Base-by-base conservation (phyloP, 2,797 vertebrate species). In the Typhlichthys subterraneus region DNA sequence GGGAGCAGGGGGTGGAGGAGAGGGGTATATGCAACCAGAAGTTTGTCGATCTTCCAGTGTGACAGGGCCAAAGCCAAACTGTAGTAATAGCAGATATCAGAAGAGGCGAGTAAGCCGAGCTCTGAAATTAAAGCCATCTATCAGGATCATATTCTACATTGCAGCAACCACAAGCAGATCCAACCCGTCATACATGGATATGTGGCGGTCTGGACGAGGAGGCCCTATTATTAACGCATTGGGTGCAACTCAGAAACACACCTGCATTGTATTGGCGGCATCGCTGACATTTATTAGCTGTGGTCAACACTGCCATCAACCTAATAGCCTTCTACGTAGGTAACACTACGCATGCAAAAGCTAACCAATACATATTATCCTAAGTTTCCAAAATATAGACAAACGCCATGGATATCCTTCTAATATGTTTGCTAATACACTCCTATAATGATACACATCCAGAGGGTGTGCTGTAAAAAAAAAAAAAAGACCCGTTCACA, bases 141-240 rank as follows among this genome's bases (percentile, higher is more conserved):
- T 15, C 17, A 8, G n/a, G n/a, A 15, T 46, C 1, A 38, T 70
- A 61, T 77, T 76, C 68, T 80, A 70, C 73, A 66, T 60, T 76
- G 75, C 77, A 86, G 87, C 94, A 95, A 95, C 93, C 91, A 95
- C 94, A 89, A 94, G 94, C 92, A 93, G 92, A 94, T 94, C 89
- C 86, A 92, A 94, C 53, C 69, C 77, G 80, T 79, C 82, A 82
- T 78, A 81, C 62, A 45, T 47, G 54, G 48, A 23, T 45, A 49
- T 13, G 54, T 48, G 38, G 38, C 57, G 8, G 45, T 64, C 69
- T 53, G 15, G 17, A 60, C 69, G 49, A 65, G 17, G 49, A 47
- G 31, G 63, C 6, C 19, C 12, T 4, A 58, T 51, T 17, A 13
- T n/a, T 61, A 54, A 67, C 17, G 59, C 45, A 58, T 56, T 14